Evolutionary conservation across 2,113 vertebrate species (phyloP).

Genomic region (Parus major): DNA sequence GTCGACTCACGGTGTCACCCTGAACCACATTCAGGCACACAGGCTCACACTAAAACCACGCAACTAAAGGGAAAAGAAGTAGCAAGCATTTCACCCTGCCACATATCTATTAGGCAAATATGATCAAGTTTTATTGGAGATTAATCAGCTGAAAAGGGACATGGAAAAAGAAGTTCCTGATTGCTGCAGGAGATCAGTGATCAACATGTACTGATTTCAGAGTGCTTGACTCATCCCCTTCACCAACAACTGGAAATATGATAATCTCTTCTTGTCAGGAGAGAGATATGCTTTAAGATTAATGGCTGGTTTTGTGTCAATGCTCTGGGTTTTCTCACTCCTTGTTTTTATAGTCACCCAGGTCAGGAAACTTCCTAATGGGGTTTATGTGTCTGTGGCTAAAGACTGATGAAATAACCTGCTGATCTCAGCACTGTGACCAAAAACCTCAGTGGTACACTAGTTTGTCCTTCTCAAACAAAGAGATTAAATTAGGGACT

Average conservation of each 20-base stretch:
- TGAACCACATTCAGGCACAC: background rate
- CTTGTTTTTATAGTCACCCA: background rate
- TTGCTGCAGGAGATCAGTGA: background rate
- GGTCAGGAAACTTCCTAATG: background rate
- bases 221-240: background rate
- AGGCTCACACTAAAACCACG: background rate
- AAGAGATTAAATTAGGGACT: background rate
- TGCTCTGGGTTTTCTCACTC: background rate
- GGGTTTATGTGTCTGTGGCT: background rate
- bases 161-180: background rate
- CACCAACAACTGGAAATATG: background rate
- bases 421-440: background rate
- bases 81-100: background rate
- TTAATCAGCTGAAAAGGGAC: background rate
- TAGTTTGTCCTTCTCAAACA: background rate
- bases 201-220: background rate
- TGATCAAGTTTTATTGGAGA: background rate
- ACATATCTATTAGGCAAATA: background rate
- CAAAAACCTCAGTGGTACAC: background rate
- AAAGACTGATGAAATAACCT: background rate
- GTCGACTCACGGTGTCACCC: constrained; percentile 24
- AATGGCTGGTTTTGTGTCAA: background rate
- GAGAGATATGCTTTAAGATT: background rate
- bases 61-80: background rate
- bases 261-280: background rate